Evolutionary conservation across 2,888 invertebrate species (phyloP).

Genomic region (Spilosoma lubricipeda): DNA sequence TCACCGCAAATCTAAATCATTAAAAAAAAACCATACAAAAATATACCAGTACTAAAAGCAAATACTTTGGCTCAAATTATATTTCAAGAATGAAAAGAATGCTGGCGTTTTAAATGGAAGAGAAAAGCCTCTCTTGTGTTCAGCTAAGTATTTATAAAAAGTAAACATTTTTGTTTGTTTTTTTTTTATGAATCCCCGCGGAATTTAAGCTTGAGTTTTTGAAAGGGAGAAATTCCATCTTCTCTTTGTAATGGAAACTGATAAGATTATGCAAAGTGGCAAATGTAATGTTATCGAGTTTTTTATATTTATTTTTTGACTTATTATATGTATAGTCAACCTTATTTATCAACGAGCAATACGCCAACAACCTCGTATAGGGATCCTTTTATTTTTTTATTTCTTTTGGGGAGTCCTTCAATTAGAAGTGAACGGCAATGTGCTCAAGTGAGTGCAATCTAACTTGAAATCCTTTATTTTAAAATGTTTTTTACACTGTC

Average conservation of each 20-base stretch:
- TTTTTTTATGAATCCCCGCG: slow-evolving; percentile 7
- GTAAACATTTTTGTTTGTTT: slow-evolving; percentile 11
- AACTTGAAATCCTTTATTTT: no score
- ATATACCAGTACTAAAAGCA: background rate
- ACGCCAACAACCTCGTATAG: background rate
- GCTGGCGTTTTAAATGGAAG: slow-evolving; percentile 17
- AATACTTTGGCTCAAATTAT: slow-evolving; percentile 29
- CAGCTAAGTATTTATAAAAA: slow-evolving; percentile 10
- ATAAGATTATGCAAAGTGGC: slow-evolving; percentile 1
- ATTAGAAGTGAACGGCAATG: no score
- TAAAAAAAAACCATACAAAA: background rate
- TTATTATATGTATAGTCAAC: background rate
- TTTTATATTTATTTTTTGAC: background rate
- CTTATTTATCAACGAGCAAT: background rate
- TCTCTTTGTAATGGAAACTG: background rate
- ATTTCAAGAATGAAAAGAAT: slow-evolving; percentile 32
- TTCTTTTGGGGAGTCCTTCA: no score
- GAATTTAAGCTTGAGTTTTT: background rate
- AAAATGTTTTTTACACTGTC: no score
- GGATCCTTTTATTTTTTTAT: no score
- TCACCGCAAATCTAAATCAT: no score
- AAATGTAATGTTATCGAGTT: background rate
- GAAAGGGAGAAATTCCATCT: background rate
- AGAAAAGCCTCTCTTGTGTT: slow-evolving; percentile 8
- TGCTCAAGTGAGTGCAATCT: no score